A percentile compares a stretch with the other conserved stretches of the same genome.
phyloP scores from a whole-genome alignment of 2,888 invertebrate species.

The Carpatolechia fugitivella region DNA sequence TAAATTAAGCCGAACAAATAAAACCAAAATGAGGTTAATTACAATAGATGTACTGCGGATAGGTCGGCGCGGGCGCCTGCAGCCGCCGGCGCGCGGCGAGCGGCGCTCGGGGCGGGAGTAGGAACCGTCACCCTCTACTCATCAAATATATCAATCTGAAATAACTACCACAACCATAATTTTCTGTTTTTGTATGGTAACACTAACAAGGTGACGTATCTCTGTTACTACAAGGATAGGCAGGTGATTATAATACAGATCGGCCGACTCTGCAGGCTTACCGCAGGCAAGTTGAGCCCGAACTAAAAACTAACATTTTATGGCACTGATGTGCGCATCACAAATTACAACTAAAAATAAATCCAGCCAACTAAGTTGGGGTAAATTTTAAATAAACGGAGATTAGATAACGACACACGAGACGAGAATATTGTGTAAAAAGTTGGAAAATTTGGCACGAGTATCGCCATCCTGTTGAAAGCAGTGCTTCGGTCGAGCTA shows the following conservation, averaged over 20 bases:
- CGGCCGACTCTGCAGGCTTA: slow-evolving; percentile 43
- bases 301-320: slow-evolving; percentile 32
- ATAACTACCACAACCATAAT: slow-evolving; percentile 78
- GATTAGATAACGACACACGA: slow-evolving; percentile 56
- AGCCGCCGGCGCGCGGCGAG: slow-evolving; percentile 32
- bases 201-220: slow-evolving; percentile 56
- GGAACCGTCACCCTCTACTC: slow-evolving; percentile 56
- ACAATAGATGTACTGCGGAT: slow-evolving; percentile 34
- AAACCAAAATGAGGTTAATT: slow-evolving; percentile 47
- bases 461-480: slow-evolving; percentile 56
- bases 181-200: slow-evolving; percentile 68
- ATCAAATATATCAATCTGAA: slow-evolving; percentile 71
- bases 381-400: slow-evolving; percentile 57
- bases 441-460: slow-evolving; percentile 49
- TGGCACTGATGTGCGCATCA: slow-evolving; percentile 51
- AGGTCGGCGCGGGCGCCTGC: slow-evolving; percentile 24
- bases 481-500: slow-evolving; percentile 22
- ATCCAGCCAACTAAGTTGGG: slow-evolving; percentile 74
- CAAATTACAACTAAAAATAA: slow-evolving; percentile 43
- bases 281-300: slow-evolving; percentile 42
- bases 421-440: slow-evolving; percentile 29
- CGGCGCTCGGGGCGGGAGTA: slow-evolving; percentile 46
- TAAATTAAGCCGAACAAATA: slow-evolving; percentile 78
- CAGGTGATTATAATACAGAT: slow-evolving; percentile 39
- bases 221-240: slow-evolving; percentile 42